Evolutionary conservation across 1,140 invertebrate species (phyloP).

Genomic region (Drosophila orosa): DNA sequence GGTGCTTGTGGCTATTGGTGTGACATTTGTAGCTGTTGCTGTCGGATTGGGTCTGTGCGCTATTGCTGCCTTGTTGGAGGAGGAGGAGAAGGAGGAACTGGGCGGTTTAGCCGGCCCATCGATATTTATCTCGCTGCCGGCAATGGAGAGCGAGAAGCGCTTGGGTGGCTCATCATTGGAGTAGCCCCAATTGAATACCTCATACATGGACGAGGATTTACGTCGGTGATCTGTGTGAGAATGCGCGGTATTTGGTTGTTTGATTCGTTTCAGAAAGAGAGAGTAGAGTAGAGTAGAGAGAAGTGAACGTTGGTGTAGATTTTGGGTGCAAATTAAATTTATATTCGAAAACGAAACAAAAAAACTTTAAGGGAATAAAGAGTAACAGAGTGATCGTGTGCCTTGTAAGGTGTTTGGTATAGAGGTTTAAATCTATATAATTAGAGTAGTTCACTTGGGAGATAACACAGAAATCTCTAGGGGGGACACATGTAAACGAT

Average conservation of each 20-base stretch:
- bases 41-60: conserved; percentile 64
- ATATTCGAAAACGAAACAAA: conserved; percentile 30
- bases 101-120: conserved; percentile 66
- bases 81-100: conserved; percentile 39
- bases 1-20: conserved; percentile 46
- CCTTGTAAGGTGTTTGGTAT: conserved; percentile 26
- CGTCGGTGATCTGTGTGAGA: conserved; percentile 79
- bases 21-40: conserved; percentile 41
- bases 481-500: conserved; percentile 39
- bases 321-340: conserved; percentile 33
- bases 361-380: conserved; percentile 3
- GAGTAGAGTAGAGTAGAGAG: conserved; percentile 42
- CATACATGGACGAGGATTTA: conserved; percentile 90
- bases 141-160: conserved; percentile 81
- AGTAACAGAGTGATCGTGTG: conserved; percentile 27
- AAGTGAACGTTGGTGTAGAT: conserved; percentile 41
- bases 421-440: conserved; percentile 33
- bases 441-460: conserved; percentile 25
- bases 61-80: conserved; percentile 48
- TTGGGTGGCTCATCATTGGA: conserved; percentile 85
- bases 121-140: conserved; percentile 83
- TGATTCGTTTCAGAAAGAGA: conserved; percentile 38
- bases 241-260: conserved; percentile 37
- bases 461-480: conserved; percentile 31
- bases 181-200: conserved; percentile 90